Conservation (phyloP, 2,113 vertebrate genomes). For the Penelope pileata region DNA sequence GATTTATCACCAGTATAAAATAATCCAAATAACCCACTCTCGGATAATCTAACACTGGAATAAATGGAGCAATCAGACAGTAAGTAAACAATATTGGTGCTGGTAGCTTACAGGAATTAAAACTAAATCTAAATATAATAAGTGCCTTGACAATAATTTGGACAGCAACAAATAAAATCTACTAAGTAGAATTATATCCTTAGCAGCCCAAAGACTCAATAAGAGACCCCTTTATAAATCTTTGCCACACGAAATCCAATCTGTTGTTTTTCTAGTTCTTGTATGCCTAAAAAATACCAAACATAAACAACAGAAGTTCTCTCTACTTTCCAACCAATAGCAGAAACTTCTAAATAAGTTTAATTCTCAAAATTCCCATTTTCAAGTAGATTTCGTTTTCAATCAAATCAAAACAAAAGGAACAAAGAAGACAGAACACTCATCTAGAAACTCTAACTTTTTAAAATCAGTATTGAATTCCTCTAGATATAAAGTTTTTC, state of each 20-base stretch:
- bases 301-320: background rate
- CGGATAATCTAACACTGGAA: background rate
- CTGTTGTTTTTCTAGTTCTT: background rate
- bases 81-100: background rate
- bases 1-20: background rate
- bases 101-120: background rate
- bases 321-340: background rate
- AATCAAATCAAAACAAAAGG: background rate
- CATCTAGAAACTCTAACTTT: background rate
- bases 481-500: background rate
- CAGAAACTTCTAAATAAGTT: background rate
- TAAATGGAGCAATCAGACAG: background rate
- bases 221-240: background rate
- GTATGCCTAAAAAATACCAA: background rate
- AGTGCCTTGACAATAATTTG: background rate
- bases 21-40: background rate
- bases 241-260: background rate
- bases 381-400: background rate
- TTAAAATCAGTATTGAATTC: background rate
- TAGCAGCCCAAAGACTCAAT: background rate
- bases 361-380: background rate
- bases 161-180: background rate
- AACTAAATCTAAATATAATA: background rate
- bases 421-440: fast-evolving
- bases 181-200: background rate